These are phyloP conservation scores for Hyperoodon ampullatus DNA, from an alignment of 2,113 vertebrate genomes.

Conservation along the genomic window DNA sequence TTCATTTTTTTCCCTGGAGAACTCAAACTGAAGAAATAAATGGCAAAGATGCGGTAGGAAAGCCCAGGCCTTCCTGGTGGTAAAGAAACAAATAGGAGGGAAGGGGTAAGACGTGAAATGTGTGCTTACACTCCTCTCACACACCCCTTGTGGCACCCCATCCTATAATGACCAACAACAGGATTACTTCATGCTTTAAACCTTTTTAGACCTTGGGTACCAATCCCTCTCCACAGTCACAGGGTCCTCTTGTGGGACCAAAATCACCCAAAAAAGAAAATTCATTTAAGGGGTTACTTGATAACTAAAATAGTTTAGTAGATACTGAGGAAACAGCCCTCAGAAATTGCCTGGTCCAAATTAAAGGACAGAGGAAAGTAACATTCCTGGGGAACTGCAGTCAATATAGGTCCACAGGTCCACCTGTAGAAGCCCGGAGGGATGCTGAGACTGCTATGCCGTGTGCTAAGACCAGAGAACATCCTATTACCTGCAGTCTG, in stretches of 20 bases:
- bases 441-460: neutral
- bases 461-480: neutral
- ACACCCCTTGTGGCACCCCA: neutral
- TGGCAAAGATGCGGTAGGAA: neutral
- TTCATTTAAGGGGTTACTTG: neutral
- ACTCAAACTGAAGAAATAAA: neutral
- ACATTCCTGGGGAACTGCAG: neutral
- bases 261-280: neutral
- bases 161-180: neutral
- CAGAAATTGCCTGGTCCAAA: neutral
- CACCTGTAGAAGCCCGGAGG: neutral
- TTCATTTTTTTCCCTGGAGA: neutral
- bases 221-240: neutral
- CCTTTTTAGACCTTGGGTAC: neutral
- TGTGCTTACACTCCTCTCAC: neutral
- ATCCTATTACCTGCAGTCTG: neutral
- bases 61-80: neutral
- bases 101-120: neutral
- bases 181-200: neutral
- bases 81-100: neutral
- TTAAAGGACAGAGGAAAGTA: neutral
- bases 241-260: neutral
- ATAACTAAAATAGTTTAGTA: neutral
- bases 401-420: rapidly evolving
- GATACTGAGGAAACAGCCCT: neutral